Evolutionary conservation across 2,113 vertebrate species (phyloP), one percentile per base, ranked within the genome.

Genomic region (Ardeotis arabs): DNA sequence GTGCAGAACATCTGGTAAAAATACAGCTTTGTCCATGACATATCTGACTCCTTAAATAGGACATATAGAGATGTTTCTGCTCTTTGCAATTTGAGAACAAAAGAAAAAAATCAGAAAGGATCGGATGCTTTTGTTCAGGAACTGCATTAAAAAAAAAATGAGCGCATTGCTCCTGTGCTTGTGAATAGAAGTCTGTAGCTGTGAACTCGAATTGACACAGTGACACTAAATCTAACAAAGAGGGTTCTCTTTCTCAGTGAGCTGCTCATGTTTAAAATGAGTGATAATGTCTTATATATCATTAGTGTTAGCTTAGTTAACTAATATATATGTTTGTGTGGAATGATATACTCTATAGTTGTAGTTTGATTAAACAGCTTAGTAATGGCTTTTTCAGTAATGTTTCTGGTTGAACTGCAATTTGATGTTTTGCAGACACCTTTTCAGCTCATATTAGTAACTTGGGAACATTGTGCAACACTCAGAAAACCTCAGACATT

Each of bases 51-150:
- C 14, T 58, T 11, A 77, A 23, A 31, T 28, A 20, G 28, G 39
- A 55, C 2, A 1, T 0, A 0, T 3, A 66, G 3, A 83, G 25
- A 47, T 0, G 1, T 37, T 77, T 79, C 33, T 50, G 18, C 7
- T 76, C 15, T 80, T 77, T 69, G 29, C 12, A 83, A 55, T 68
- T 77, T 25, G 73, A 47, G 31, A 83, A 35, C 9, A 90, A 45
- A 88, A 52, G 16, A 28, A 69, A 76, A 59, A 21, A 62, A 62
- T 29, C 29, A 27, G 27, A 79, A 94, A 85, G 12, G 16, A 49
- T 3, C 47, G 12, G 47, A 76, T 47, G 6, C 5, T 44, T 29
- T 77, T 60, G 13, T 85, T 33, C 29, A 83, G 58, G 2, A 89
- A 41, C 16, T 41, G 20, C n/a, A 59, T 35, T 33, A 20, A 53